Conservation (phyloP, 2,797 vertebrate species). For the Anguilla obscura region DNA sequence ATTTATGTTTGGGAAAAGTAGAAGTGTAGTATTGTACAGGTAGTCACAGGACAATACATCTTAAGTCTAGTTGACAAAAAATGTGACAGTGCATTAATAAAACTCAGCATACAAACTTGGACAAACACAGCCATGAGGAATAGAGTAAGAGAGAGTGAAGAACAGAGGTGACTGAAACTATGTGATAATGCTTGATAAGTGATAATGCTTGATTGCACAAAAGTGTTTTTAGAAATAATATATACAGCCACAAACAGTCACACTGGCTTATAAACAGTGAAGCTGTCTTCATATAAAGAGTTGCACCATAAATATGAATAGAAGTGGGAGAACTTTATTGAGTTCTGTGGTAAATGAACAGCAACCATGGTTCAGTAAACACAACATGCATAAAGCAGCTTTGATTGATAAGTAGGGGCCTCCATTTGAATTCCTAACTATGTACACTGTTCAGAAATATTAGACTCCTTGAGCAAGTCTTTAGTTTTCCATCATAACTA, state of each 20-base stretch:
- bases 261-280: background rate
- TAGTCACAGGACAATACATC: background rate
- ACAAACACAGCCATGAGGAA: background rate
- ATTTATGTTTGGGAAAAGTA: background rate
- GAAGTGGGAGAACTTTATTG: background rate
- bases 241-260: background rate
- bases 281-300: background rate
- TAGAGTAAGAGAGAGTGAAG: background rate
- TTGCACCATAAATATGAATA: background rate
- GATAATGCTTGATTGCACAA: background rate
- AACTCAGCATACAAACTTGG: background rate
- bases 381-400: background rate
- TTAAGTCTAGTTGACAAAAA: background rate
- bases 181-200: background rate
- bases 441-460: too few species aligned
- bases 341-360: background rate
- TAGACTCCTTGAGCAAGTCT: too few species aligned
- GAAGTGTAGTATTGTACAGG: background rate
- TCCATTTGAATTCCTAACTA: background rate
- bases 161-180: background rate
- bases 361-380: background rate
- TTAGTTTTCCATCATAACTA: too few species aligned
- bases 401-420: background rate
- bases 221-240: background rate
- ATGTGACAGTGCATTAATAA: background rate